phyloP scores from a whole-genome alignment of 2,797 vertebrate genomes.

The Galago senegalensis region DNA sequence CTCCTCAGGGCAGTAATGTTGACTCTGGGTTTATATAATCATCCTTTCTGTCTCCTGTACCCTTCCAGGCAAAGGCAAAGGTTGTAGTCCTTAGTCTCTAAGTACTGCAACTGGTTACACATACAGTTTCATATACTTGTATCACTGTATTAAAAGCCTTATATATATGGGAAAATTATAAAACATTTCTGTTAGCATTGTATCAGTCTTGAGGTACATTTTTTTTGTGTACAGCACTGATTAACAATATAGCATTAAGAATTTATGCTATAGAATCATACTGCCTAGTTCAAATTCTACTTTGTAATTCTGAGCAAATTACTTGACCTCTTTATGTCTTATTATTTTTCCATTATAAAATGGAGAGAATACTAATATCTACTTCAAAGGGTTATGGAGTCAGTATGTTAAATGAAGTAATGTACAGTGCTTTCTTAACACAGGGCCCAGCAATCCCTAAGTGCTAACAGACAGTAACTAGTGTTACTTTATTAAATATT shows the following conservation, averaged over 20 bases:
- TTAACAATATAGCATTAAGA: background rate
- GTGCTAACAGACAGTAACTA: background rate
- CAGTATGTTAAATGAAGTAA: conserved; percentile 27
- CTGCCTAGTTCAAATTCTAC: background rate
- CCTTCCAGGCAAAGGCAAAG: background rate
- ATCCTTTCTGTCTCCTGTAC: background rate
- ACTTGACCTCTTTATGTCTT: background rate
- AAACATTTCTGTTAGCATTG: background rate
- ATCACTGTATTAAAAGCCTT: background rate
- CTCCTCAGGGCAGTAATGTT: background rate
- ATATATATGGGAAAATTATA: background rate
- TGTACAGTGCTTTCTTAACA: background rate
- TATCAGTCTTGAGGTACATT: background rate
- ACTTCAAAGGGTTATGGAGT: background rate
- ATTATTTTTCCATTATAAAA: conserved; percentile 1
- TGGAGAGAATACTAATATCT: background rate
- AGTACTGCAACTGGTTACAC: background rate
- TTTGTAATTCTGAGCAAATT: conserved; percentile 13
- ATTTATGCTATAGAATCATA: background rate
- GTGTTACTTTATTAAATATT: background rate
- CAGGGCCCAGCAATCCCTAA: background rate
- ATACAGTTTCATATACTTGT: background rate
- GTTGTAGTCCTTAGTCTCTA: background rate
- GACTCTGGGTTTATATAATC: background rate
- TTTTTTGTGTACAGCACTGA: background rate